Evolutionary conservation across 2,888 invertebrate species (phyloP).

Genomic region (Lymantria dispar): DNA sequence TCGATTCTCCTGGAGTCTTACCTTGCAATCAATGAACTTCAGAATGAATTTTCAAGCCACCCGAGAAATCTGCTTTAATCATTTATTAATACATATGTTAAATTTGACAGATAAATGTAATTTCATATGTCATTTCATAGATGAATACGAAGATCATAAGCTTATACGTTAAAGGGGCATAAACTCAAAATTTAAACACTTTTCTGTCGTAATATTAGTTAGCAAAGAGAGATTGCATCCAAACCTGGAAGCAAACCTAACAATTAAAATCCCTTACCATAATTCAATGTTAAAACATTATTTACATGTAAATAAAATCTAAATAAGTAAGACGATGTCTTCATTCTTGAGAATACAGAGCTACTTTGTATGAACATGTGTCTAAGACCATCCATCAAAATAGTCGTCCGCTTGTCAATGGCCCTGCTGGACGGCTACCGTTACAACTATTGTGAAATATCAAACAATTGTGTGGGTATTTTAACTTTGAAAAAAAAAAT

Average conservation of each 20-base stretch:
- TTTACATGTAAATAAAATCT: conserved; percentile 3
- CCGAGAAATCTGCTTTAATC: too few relatives aligned
- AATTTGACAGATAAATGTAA: too few relatives aligned
- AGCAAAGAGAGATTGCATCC: too few relatives aligned
- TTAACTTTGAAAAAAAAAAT: background rate
- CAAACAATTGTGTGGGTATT: background rate
- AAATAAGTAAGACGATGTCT: background rate
- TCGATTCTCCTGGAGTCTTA: too few relatives aligned
- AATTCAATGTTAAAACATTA: conserved; percentile 1
- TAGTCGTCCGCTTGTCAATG: conserved; percentile 18
- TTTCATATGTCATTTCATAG: too few relatives aligned
- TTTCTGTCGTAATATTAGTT: too few relatives aligned
- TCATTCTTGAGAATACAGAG: conserved; percentile 1
- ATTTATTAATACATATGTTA: too few relatives aligned
- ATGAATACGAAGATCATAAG: too few relatives aligned
- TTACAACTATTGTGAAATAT: conserved; percentile 9
- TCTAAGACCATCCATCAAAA: conserved; percentile 33
- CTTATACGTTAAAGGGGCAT: too few relatives aligned
- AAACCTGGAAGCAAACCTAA: background rate
- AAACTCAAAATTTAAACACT: too few relatives aligned
- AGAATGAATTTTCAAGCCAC: too few relatives aligned
- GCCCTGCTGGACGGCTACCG: conserved; percentile 27
- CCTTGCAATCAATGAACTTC: too few relatives aligned
- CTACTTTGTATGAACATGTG: conserved; percentile 6
- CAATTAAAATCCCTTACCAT: background rate